Evolutionary conservation across 2,113 vertebrate species (phyloP).

Genomic region (Cairina moschata): DNA sequence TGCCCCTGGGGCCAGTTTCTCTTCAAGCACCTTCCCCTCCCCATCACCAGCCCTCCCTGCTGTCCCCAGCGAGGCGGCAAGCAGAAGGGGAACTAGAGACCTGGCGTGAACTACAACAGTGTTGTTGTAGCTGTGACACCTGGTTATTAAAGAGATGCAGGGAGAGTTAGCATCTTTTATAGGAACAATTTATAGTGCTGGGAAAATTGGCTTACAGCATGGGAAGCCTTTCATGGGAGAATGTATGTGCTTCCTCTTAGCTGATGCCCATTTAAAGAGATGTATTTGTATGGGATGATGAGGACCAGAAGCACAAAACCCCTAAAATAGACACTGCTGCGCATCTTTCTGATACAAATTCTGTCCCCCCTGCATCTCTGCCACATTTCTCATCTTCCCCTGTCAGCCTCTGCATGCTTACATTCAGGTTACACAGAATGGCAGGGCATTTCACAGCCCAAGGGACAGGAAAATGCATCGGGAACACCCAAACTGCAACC

Average conservation of each 20-base stretch:
- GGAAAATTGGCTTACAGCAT: background rate
- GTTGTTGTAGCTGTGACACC: background rate
- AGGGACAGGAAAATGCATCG: background rate
- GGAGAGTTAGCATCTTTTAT: conserved; percentile 31
- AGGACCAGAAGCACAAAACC: conserved; percentile 6
- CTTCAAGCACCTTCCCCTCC: background rate
- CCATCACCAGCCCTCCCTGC: background rate
- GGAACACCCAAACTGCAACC: background rate
- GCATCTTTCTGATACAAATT: background rate
- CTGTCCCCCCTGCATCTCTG: fast-evolving
- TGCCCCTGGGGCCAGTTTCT: background rate
- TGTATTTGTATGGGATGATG: background rate
- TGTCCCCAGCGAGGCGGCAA: background rate
- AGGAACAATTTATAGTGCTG: conserved; percentile 2
- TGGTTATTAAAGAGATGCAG: background rate
- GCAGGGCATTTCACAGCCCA: background rate
- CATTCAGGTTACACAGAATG: background rate
- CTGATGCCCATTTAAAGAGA: conserved; percentile 32
- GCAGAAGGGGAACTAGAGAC: background rate
- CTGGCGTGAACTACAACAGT: background rate
- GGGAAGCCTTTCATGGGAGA: background rate
- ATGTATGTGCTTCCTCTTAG: background rate
- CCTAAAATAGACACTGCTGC: background rate
- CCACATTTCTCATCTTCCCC: background rate
- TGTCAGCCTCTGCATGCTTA: background rate